These are phyloP conservation scores for Drosophila anomelani DNA, from an alignment of 2,888 invertebrate genomes.

Conservation along the genomic window DNA sequence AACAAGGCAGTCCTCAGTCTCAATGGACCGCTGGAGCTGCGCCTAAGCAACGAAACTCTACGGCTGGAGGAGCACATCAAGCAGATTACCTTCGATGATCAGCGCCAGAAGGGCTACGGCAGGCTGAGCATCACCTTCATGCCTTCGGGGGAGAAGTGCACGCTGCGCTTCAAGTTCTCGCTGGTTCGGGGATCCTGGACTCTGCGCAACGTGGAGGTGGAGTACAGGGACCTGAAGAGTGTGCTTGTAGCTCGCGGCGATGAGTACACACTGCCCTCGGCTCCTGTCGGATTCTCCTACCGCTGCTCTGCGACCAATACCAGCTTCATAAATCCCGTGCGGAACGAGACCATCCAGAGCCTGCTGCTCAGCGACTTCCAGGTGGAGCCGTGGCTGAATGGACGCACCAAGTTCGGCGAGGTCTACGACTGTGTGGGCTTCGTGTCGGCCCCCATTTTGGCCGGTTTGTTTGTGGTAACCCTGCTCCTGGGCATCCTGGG, in stretches of 20 bases:
- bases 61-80: slow-evolving; percentile 75
- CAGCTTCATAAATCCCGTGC: slow-evolving; percentile 85
- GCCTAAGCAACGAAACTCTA: slow-evolving; percentile 69
- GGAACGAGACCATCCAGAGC: slow-evolving; percentile 82
- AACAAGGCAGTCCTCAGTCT: slow-evolving; percentile 86
- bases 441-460: slow-evolving; percentile 96
- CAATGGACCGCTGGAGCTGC: slow-evolving; percentile 86
- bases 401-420: slow-evolving; percentile 87
- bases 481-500: slow-evolving; percentile 91
- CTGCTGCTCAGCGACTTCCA: slow-evolving; percentile 86
- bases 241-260: slow-evolving; percentile 74
- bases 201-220: slow-evolving; percentile 86
- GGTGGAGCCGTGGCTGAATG: slow-evolving; percentile 87
- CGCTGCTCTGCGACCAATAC: slow-evolving; percentile 85
- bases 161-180: slow-evolving; percentile 87
- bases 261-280: slow-evolving; percentile 83
- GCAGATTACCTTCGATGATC: slow-evolving; percentile 81
- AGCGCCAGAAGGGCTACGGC: slow-evolving; percentile 71
- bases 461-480: slow-evolving; percentile 92
- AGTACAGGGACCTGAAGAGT: slow-evolving; percentile 82
- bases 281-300: slow-evolving; percentile 86
- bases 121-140: slow-evolving; percentile 81
- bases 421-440: slow-evolving; percentile 96
- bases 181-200: slow-evolving; percentile 86
- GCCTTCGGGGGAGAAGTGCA: slow-evolving; percentile 84